A percentile compares a stretch with the other conserved stretches of the same genome.
phyloP scores from a whole-genome alignment of 1,140 invertebrate species.

The Brachionus asplanchnoidis region DNA sequence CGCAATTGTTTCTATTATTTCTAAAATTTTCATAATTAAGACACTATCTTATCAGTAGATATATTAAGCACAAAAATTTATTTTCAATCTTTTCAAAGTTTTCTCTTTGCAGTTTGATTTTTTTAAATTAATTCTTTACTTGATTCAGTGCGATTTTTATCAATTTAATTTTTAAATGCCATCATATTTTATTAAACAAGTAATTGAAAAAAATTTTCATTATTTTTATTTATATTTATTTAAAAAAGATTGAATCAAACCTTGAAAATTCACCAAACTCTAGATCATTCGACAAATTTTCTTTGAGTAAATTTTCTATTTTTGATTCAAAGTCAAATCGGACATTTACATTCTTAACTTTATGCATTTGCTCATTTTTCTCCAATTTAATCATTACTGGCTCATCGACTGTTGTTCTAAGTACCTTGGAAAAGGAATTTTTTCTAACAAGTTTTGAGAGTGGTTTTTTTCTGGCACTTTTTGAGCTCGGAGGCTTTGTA shows the following conservation, averaged over 20 bases:
- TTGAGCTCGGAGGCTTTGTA: neutral
- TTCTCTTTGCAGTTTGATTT: no score
- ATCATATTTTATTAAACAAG: neutral
- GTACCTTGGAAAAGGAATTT: neutral
- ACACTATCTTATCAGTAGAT: no score
- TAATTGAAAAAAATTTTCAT: neutral
- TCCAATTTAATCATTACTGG: constrained; percentile 17
- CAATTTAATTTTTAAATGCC: neutral
- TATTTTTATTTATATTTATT: neutral
- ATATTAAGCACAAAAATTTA: no score
- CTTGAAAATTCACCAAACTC: no score
- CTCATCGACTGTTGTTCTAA: neutral
- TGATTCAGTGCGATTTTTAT: no score
- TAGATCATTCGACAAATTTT: neutral
- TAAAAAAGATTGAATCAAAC: neutral
- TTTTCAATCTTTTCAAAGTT: no score
- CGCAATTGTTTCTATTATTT: no score
- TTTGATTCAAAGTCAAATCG: neutral
- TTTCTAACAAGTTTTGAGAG: neutral
- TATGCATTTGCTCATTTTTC: constrained; percentile 18
- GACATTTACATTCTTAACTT: neutral
- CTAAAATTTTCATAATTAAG: no score
- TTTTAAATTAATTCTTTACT: no score
- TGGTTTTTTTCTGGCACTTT: neutral
- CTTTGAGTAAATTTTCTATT: neutral